Base-by-base conservation (phyloP, 1,140 invertebrate genomes). In the Cyclina sinensis region DNA sequence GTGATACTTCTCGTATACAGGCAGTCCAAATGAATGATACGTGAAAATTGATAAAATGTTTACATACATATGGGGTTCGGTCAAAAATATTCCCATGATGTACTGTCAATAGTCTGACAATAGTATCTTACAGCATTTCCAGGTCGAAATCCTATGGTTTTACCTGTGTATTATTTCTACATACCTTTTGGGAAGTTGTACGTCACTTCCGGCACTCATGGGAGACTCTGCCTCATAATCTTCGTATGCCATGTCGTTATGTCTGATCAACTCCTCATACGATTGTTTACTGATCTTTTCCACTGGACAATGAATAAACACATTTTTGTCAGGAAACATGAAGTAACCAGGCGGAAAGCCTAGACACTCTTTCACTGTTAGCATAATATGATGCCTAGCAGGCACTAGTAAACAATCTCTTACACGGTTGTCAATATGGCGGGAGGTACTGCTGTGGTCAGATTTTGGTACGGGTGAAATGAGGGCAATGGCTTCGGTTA, bases 281-380 rank as follows among this genome's bases (percentile, higher is more conserved):
- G 62, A 12, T 27, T 74, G 32, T 57, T 88, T 88, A 30, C 80
- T 74, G 27, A 82, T 83, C 39, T 83, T 88, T 30, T 88, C 86
- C 5, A 82, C 62, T 27, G 78, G 39, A 18, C 59, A 80, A 51
- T 43, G 37, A 24, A 76, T 74, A 27, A 43, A 82, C 21, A 82
- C 86, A 81, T 32, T 51, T 76, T 76, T 82, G 27, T 88, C 86
- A 12, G 86, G 86, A 62, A 88, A 88, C 68, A 57, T 73, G 70
- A 88, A 88, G 35, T 88, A 88, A 14, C 62, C 62, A 24, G 86
- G 65, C 46, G 86, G 86, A 54, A 88, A 88, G 12, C 86, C 86
- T 21, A 88, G 70, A 82, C 68, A 76, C 16, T 88, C 62, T 73
- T 88, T 81, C 1, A 88, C 79, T 30, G 86, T 82, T n/a, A 88